Conservation (phyloP, 92 coral and sea anemone species). For the Porites cylindrica region DNA sequence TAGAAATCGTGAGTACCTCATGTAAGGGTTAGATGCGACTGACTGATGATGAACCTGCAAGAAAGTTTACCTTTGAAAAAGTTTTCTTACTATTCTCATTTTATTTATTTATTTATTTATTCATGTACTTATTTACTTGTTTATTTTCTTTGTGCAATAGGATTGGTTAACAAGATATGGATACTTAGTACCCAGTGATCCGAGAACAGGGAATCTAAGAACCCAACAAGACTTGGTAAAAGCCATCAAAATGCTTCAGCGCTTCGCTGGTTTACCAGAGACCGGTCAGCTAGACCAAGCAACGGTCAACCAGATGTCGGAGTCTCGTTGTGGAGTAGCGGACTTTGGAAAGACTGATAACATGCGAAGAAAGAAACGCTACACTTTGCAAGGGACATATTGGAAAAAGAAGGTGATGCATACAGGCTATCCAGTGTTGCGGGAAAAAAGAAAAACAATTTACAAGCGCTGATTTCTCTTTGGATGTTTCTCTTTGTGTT, state of each 20-base stretch:
- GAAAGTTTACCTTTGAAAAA: too few relatives aligned
- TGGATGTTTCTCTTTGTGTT: not conserved
- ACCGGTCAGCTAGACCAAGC: slow-evolving; percentile 82
- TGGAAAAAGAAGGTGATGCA: slow-evolving; percentile 84
- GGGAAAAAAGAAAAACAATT: too few relatives aligned
- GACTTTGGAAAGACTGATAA: slow-evolving; percentile 88
- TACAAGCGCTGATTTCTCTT: not conserved
- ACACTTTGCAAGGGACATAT: slow-evolving; percentile 77
- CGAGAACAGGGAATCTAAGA: slow-evolving; percentile 78
- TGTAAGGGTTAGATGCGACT: too few relatives aligned
- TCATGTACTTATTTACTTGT: not conserved
- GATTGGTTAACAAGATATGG: slow-evolving; percentile 80
- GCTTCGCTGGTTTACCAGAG: slow-evolving; percentile 79
- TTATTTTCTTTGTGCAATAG: slow-evolving; percentile 32
- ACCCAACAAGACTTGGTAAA: slow-evolving; percentile 66
- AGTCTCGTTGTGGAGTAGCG: slow-evolving; percentile 87
- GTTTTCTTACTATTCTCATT: too few relatives aligned
- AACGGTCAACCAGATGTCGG: slow-evolving; percentile 68
- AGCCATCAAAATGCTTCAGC: slow-evolving; percentile 75
- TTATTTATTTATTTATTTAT: too few relatives aligned
- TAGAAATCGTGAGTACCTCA: too few relatives aligned
- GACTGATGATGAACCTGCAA: too few relatives aligned
- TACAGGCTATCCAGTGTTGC: too few relatives aligned
- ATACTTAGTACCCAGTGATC: slow-evolving; percentile 71
- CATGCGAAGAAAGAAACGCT: slow-evolving; percentile 77